Conservation (phyloP, 2,797 vertebrate species). For the Chiloscyllium punctatum region DNA sequence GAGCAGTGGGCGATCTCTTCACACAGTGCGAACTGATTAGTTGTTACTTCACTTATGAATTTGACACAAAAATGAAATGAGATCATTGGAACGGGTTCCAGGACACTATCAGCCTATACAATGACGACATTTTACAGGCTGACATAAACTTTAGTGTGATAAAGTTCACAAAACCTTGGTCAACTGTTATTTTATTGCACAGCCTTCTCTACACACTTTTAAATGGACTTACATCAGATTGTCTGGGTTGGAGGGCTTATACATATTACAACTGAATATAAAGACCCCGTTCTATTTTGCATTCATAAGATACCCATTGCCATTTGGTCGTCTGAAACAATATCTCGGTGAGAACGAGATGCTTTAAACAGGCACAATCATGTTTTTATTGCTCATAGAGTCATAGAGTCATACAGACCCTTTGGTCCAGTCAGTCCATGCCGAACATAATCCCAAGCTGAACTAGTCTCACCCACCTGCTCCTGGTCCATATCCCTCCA, state of each 20-base stretch:
- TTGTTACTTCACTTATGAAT: neutral
- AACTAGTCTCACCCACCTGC: no score
- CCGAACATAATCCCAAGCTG: no score
- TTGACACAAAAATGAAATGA: constrained; percentile 23
- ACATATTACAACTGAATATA: neutral
- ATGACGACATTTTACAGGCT: neutral
- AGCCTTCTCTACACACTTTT: neutral
- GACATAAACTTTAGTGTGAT: neutral
- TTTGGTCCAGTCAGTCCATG: no score
- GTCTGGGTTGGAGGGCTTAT: constrained; percentile 5
- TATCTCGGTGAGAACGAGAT: constrained; percentile 18
- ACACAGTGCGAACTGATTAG: neutral
- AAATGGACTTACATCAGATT: neutral
- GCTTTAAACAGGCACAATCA: neutral
- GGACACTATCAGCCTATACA: neutral
- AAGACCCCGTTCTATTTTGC: neutral
- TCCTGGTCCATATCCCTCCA: no score
- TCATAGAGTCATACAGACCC: no score
- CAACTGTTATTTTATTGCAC: neutral
- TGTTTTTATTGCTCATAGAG: neutral
- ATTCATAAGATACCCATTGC: neutral
- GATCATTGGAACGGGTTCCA: constrained; percentile 11
- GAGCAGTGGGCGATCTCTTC: neutral
- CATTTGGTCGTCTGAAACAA: neutral
- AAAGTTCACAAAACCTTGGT: neutral